Percentiles rank a stretch among this genome's conserved stretches.
Evolutionary conservation across 2,113 vertebrate genomes (phyloP).

Genomic region (Psephotus haematonotus): DNA sequence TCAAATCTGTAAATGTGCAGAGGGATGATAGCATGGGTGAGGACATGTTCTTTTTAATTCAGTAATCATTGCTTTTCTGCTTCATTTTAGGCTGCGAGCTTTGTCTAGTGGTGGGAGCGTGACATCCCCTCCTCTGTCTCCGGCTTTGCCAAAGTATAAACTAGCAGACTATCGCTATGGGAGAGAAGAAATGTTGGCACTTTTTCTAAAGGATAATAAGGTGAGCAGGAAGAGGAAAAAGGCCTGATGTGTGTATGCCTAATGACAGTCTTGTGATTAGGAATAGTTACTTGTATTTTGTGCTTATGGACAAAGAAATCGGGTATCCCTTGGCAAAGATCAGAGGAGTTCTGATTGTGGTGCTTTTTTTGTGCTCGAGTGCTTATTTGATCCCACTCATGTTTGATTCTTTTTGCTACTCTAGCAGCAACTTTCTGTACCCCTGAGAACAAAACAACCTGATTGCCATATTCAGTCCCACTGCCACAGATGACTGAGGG

Average conservation of each 20-base stretch:
- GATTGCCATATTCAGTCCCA: background rate
- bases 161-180: constrained; percentile 98
- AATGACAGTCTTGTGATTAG: background rate
- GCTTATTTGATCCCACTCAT: background rate
- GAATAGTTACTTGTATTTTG: background rate
- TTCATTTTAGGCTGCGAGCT: constrained; percentile 88
- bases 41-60: background rate
- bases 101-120: constrained; percentile 91
- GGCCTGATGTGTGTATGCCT: background rate
- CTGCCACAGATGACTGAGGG: background rate
- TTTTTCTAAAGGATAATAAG: constrained; percentile 99
- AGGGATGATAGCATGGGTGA: background rate
- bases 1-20: background rate
- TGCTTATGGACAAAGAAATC: background rate
- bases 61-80: background rate
- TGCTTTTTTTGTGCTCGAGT: rapidly evolving
- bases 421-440: background rate
- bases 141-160: constrained; percentile 98
- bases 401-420: background rate
- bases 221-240: constrained; percentile 65
- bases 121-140: constrained; percentile 95
- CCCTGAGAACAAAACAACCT: background rate
- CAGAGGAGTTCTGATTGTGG: background rate
- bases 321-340: background rate
- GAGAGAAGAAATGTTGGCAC: constrained; percentile 99